Evolutionary conservation across 2,888 invertebrate genomes (phyloP), one percentile per base, ranked within the genome.

Genomic region (Plagodis pulveraria): DNA sequence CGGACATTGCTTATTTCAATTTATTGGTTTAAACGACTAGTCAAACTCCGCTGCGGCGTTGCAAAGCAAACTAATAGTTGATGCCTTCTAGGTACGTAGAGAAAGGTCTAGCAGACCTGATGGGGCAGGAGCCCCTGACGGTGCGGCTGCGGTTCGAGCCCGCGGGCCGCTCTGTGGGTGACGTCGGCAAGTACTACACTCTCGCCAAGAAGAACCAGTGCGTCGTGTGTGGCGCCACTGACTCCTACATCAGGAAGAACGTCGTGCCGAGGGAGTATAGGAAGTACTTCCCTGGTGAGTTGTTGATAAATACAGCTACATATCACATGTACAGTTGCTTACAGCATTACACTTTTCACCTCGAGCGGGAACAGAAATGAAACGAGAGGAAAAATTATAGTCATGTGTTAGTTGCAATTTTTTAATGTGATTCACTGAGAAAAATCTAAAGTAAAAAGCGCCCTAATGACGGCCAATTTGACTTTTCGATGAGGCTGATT

Each of bases 221-320:
- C 78, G 97, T 97, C 0, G 97, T 97, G 0, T 97, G 97, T 78
- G 97, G 97, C 0, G 78, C 86, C 6, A 83, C 84, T 0, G 94
- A 96, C 67, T 94, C 95, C 0, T 96, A 95, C 73, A 94, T 96
- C 55, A 87, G 96, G 22, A 97, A 97, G 84, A 96, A 96, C 71
- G 94, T 97, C n/a, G 95, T 97, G 38, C 97, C 97, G 0, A 93
- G 95, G 57, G 97, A 97, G 83, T 97, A 97, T 76, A 94, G 96
- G 65, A 96, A 95, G 86, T 94, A 94, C 67, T 96, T 96, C 69
- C 96, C 96, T 50, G 91, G 95, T 95, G 33, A 67, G 61, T 55
- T 0, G 0, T 2, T 12, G n/a, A n/a, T n/a, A n/a, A n/a, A n/a
- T n/a, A n/a, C n/a, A n/a, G n/a, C n/a, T 4, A 10, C 11, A 38